Base-by-base conservation (phyloP, 1,140 invertebrate genomes). In the Drosophila aff. region DNA sequence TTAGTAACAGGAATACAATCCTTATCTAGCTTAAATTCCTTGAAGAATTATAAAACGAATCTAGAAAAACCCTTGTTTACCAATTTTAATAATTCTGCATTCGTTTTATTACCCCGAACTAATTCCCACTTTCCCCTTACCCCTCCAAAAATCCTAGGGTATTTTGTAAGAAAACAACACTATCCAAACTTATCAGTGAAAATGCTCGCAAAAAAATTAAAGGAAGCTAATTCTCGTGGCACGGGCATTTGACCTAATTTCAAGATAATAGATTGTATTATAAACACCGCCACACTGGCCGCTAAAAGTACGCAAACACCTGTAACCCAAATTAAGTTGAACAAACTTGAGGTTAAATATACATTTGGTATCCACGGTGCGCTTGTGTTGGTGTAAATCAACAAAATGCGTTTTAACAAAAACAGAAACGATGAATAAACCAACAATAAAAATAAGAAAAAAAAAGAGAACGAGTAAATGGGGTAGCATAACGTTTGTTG, bases 161-260 rank as follows among this genome's bases (percentile, higher is more conserved):
- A 69, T 66, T 44, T 7, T 3, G 3, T 4, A 53, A 38, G 31
- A 71, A 71, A 67, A 75, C 61, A 63, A 67, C 47, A 18, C 65
- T 62, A 72, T 81, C 61, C 66, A 79, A 82, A 82, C 83, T 86
- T 80, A 86, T 86, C 83, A 76, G 63, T 53, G 26, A 44, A 57
- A 78, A 66, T 49, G 8, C 62, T 57, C 38, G 43, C 73, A 26
- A 76, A 76, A 77, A 53, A 50, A 18, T 18, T 2, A 18, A 18
- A 41, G 36, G 47, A 53, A 62, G 49, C 63, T 73, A 65, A 77
- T 77, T 52, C 58, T 41, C 65, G 44, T 76, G 50, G 31, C 52
- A 38, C 55, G 52, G 53, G 52, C 72, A 68, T 78, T 78, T 89
- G 84, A 85, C 85, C 85, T 89, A 89, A 74, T 89, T 91, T 63